These are phyloP conservation scores for Anoplius nigerrimus DNA, from an alignment of 2,888 invertebrate species.

Conservation along the genomic window DNA sequence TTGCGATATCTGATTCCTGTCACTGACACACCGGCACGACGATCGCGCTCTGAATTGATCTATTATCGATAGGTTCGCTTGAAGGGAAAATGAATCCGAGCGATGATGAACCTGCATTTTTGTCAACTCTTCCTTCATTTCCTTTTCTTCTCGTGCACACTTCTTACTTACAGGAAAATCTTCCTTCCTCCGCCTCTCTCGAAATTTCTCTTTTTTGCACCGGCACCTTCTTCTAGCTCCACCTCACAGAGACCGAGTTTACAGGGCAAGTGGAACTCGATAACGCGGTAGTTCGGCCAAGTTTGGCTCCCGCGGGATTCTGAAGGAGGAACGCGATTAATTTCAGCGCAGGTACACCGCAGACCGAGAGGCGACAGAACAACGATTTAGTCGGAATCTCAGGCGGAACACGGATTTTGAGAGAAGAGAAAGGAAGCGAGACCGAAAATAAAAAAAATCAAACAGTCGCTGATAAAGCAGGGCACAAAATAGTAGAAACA, in stretches of 20 bases:
- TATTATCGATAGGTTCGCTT: no score
- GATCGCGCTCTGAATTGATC: no score
- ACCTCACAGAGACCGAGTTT: neutral
- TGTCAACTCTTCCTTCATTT: neutral
- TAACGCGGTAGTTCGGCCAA: slow-evolving; percentile 13
- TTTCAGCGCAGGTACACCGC: slow-evolving; percentile 25
- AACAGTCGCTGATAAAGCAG: no score
- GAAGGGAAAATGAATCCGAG: no score
- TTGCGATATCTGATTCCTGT: neutral
- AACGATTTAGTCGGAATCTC: slow-evolving; percentile 18
- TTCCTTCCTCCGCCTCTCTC: neutral
- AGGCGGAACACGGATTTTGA: neutral
- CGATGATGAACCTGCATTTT: neutral
- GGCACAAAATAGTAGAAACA: no score
- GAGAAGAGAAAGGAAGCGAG: neutral
- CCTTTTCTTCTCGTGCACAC: neutral
- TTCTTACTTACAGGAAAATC: no score
- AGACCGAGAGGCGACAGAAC: slow-evolving; percentile 16
- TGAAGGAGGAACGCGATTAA: slow-evolving; percentile 36
- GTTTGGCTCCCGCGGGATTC: slow-evolving; percentile 20
- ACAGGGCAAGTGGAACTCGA: neutral
- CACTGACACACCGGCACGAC: no score
- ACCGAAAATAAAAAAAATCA: no score
- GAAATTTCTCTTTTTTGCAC: no score
- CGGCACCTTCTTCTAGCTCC: neutral